phyloP scores from a whole-genome alignment of 2,113 vertebrate species.

The Petrocephalus microphthalmus region DNA sequence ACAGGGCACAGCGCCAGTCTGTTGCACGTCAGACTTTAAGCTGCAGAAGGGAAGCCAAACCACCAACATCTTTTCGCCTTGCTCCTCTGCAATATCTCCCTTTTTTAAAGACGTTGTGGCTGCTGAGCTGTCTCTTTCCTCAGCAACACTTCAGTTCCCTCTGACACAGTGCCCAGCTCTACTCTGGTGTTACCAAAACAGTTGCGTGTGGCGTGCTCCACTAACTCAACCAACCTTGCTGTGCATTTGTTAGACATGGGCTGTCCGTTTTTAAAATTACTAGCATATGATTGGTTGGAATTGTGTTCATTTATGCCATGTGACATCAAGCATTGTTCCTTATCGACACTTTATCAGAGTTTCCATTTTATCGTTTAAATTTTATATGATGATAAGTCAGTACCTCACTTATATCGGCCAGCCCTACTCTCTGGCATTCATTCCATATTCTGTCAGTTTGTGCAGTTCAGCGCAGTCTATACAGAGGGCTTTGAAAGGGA shows the following conservation, averaged over 20 bases:
- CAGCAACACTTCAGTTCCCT: neutral
- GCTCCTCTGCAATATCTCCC: neutral
- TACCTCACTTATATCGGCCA: neutral
- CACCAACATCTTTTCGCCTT: neutral
- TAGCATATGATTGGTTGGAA: neutral
- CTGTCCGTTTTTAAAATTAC: neutral
- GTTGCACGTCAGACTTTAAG: neutral
- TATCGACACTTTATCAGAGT: too few relatives aligned
- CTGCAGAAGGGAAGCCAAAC: neutral
- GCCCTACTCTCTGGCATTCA: neutral
- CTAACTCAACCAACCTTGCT: neutral
- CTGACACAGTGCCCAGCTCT: neutral
- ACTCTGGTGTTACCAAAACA: neutral
- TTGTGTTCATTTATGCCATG: neutral
- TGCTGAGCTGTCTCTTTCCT: neutral
- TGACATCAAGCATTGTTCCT: neutral
- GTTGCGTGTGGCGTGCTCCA: neutral
- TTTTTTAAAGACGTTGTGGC: neutral
- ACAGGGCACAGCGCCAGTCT: neutral
- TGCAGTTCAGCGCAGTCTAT: neutral
- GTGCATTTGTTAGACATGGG: neutral
- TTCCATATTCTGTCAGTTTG: neutral
- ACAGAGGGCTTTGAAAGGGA: neutral
- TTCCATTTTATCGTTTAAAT: neutral
- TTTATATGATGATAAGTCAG: neutral